Conservation (phyloP, 35 echinoderm and acorn worm species). For the Strongylocentrotus purpuratus region DNA sequence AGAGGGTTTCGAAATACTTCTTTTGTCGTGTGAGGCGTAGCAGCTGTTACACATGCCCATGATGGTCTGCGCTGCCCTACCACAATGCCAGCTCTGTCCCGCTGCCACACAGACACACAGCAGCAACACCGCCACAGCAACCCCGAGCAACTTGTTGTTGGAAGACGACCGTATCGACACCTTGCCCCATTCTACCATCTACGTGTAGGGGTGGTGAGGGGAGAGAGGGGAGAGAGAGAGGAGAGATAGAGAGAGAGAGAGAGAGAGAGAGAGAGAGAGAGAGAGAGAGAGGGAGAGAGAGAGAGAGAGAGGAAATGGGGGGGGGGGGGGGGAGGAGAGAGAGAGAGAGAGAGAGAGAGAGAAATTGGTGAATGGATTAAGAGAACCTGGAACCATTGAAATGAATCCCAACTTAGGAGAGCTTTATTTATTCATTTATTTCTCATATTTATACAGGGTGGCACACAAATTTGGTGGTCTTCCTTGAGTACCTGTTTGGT, state of each 20-base stretch:
- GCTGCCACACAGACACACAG: conserved; percentile 39
- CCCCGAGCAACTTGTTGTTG: conserved; percentile 35
- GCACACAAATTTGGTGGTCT: too few species aligned
- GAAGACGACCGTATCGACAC: conserved; percentile 43
- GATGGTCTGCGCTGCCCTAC: conserved; percentile 36
- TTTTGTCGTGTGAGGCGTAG: conserved; percentile 59
- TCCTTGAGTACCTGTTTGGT: too few species aligned
- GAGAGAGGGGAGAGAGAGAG: neutral
- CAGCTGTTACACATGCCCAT: conserved; percentile 60
- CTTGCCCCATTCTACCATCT: conserved; percentile 49
- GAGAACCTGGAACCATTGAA: too few species aligned
- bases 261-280: neutral
- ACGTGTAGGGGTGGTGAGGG: neutral
- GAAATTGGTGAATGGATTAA: too few species aligned
- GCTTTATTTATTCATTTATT: too few species aligned
- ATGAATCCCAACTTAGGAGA: too few species aligned
- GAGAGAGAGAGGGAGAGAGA: neutral
- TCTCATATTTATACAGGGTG: too few species aligned
- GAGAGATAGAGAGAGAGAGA: neutral
- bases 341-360: too few species aligned
- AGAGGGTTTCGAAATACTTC: conserved; percentile 42
- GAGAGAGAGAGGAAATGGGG: neutral
- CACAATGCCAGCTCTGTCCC: conserved; percentile 33
- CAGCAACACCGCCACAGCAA: conserved; percentile 22
- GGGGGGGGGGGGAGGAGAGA: too few species aligned